Base-by-base conservation (phyloP, 2,888 invertebrate species). In the Plemyria rubiginata region DNA sequence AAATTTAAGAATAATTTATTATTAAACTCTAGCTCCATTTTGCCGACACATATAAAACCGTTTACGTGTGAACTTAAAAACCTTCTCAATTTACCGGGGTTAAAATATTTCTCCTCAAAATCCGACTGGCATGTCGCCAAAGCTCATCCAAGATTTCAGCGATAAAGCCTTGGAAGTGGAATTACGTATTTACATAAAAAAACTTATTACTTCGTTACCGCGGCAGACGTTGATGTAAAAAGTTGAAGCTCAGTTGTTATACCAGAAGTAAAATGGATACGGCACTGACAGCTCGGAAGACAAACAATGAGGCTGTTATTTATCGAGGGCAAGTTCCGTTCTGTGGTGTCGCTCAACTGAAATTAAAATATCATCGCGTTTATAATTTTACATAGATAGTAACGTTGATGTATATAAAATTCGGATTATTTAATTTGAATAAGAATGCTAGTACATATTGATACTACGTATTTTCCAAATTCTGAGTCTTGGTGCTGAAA, bases 71-170 rank as follows among this genome's bases (percentile, higher is more conserved):
- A 49, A 50, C 66, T 65, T 66, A 36, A 45, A 11, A 53, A 71
- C 71, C 75, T 75, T 65, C 71, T 71, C 71, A 78, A 77, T 80
- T 79, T 74, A 71, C 61, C 65, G 59, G 11, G 73, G 67, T 74
- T 75, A 72, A 79, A 76, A 77, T 78, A 79, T 76, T 77, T 77
- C 67, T 71, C 76, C 78, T 80, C 73, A 78, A 77, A 79, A 76
- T 70, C 72, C 73, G 59, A 74, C 75, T 84, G 83, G 83, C 84
- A 68, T 66, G 64, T 61, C 67, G 81, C 83, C 84, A 83, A 68
- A 65, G 70, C 70, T 72, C 74, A 78, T 71, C 71, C 75, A 66
- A 75, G 79, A 79, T 82, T 78, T 75, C 70, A 73, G 68, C 77
- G 79, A 77, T 79, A 81, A 80, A 74, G 71, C 65, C 71, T 69